Percentiles rank a stretch among this genome's conserved stretches.
Evolutionary conservation across 1,140 invertebrate species (phyloP).

Genomic region (Panagrolaimus sp.): DNA sequence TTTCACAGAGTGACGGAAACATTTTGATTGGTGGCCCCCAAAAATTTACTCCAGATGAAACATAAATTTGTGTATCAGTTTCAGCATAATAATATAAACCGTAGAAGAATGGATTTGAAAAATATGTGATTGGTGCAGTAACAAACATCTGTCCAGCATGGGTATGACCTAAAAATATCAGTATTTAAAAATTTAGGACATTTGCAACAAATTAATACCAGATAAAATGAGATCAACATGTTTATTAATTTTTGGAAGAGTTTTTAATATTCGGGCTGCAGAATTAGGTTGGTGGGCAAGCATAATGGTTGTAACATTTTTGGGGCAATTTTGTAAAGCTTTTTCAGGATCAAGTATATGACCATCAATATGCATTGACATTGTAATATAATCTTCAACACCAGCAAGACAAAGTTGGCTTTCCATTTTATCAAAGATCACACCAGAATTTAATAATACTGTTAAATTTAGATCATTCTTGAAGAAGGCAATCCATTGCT

Average conservation of each 20-base stretch:
- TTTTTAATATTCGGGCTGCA: slow-evolving; percentile 29
- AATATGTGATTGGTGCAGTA: slow-evolving; percentile 31
- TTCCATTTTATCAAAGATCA: slow-evolving; percentile 15
- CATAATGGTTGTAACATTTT: slow-evolving; percentile 23
- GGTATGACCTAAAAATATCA: slow-evolving; percentile 16
- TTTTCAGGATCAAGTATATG: slow-evolving; percentile 32
- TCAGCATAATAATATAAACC: slow-evolving; percentile 24
- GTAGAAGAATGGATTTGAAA: slow-evolving; percentile 24
- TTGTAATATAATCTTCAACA: slow-evolving; percentile 32
- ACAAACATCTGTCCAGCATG: slow-evolving; percentile 33
- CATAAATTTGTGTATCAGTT: slow-evolving; percentile 30
- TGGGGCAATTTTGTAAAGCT: slow-evolving; percentile 29
- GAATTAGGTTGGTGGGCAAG: slow-evolving; percentile 43
- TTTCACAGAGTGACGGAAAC: slow-evolving; percentile 12
- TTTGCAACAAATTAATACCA: neutral
- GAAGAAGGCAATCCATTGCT: slow-evolving; percentile 37
- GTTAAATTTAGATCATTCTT: slow-evolving; percentile 24
- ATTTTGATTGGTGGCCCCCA: slow-evolving; percentile 30
- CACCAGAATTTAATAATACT: slow-evolving; percentile 27
- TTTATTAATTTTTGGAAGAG: neutral
- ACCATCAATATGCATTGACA: slow-evolving; percentile 18
- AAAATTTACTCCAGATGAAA: slow-evolving; percentile 35
- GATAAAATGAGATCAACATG: slow-evolving; percentile 31
- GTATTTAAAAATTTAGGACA: neutral
- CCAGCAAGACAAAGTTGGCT: slow-evolving; percentile 31